A percentile compares a stretch with the other conserved stretches of the same genome.
Conservation (phyloP, 2,888 invertebrate species). For the Anorthoa munda region DNA sequence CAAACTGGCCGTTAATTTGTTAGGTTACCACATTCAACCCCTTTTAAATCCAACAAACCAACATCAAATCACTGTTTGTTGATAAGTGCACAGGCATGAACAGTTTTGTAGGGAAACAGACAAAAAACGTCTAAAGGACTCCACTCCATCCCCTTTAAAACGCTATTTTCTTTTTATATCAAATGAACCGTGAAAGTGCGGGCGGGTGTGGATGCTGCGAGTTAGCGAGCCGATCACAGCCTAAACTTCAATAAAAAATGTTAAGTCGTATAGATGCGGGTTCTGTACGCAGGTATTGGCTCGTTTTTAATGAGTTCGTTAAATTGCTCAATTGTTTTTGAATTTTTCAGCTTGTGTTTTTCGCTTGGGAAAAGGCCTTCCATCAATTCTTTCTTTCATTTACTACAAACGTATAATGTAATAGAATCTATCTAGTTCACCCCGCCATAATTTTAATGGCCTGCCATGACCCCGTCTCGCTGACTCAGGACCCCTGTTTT, state of each 20-base stretch:
- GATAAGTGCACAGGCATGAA: constrained; percentile 77
- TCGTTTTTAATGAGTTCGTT: background rate
- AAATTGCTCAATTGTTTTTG: background rate
- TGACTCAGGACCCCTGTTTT: too few species aligned
- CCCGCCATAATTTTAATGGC: too few species aligned
- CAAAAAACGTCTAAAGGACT: constrained; percentile 75
- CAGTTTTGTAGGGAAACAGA: constrained; percentile 78
- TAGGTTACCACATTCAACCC: background rate
- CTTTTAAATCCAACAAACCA: constrained; percentile 51
- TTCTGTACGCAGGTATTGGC: constrained; percentile 23
- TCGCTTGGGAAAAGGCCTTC: too few species aligned
- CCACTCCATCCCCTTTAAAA: constrained; percentile 80
- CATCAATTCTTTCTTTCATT: too few species aligned
- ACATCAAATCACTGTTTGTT: constrained; percentile 79
- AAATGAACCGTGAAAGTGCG: constrained; percentile 85
- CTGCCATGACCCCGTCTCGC: too few species aligned
- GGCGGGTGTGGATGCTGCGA: constrained; percentile 71
- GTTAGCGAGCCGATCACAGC: constrained; percentile 57
- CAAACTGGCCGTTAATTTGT: background rate
- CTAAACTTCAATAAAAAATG: constrained; percentile 54
- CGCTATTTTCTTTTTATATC: constrained; percentile 84
- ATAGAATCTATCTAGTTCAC: too few species aligned
- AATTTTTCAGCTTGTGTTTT: too few species aligned
- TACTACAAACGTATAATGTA: too few species aligned
- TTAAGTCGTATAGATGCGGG: constrained; percentile 49